Percentiles rank a stretch among this genome's conserved stretches.
These are phyloP conservation scores for Pseudopipra pipra DNA, from an alignment of 2,113 vertebrate genomes.

Conservation along the genomic window DNA sequence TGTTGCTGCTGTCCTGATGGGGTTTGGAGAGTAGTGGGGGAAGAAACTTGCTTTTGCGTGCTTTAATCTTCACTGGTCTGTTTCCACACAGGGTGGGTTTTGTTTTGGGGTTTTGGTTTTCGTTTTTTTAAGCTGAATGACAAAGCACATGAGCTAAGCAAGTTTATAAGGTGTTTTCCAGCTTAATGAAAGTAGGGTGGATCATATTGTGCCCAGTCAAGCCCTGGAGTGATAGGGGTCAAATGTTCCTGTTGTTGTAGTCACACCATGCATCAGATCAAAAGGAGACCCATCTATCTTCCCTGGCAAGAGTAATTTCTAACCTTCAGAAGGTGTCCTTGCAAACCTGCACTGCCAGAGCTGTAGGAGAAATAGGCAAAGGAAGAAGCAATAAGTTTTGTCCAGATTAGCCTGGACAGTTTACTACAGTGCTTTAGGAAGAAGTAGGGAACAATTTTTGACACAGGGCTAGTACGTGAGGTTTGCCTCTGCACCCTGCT, in stretches of 20 bases:
- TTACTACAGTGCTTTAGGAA: background rate
- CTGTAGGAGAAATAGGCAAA: background rate
- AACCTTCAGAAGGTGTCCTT: background rate
- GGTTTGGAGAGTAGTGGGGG: background rate
- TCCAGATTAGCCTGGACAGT: background rate
- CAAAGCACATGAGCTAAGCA: background rate
- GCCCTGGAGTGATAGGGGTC: background rate
- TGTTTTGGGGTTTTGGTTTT: background rate
- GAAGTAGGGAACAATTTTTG: background rate
- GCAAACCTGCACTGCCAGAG: background rate
- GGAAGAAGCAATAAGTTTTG: background rate
- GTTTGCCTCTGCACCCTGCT: background rate
- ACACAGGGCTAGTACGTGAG: rapidly evolving
- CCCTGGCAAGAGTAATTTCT: background rate
- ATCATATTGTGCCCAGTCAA: background rate
- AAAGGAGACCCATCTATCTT: background rate
- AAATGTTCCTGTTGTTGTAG: background rate
- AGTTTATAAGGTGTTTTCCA: background rate
- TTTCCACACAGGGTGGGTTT: background rate
- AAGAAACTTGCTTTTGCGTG: background rate
- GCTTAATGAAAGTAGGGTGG: background rate
- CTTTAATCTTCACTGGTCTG: background rate
- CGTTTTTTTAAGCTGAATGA: background rate
- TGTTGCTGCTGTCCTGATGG: background rate
- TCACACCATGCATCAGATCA: rapidly evolving